phyloP scores from a whole-genome alignment of 2,888 invertebrate genomes.

The Onchidella celtica region DNA sequence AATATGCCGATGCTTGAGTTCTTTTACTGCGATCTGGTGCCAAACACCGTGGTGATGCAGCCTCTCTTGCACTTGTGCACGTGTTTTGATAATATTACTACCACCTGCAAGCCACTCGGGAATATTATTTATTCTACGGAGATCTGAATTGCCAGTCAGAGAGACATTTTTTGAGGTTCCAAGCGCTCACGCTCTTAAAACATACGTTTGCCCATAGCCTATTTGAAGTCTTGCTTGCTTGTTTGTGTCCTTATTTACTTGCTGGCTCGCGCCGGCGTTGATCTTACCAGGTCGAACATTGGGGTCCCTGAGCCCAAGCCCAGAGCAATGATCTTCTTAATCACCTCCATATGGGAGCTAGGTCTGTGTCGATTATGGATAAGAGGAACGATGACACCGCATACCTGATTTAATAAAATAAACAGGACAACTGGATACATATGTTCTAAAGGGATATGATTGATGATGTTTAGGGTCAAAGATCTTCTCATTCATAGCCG shows the following conservation, averaged over 20 bases:
- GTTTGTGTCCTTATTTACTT: neutral
- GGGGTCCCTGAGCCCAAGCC: no score
- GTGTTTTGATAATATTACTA: constrained; percentile 44
- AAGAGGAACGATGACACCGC: neutral
- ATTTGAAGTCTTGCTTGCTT: constrained; percentile 18
- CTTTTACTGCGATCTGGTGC: constrained; percentile 29
- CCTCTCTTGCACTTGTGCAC: constrained; percentile 39
- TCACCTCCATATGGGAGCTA: neutral
- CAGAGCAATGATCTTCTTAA: no score
- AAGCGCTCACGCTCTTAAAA: neutral
- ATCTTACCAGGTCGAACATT: no score
- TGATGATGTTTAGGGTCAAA: no score
- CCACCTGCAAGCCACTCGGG: constrained; percentile 35
- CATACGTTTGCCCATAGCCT: neutral
- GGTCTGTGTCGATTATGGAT: neutral
- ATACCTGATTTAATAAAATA: neutral
- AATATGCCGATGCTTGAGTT: constrained; percentile 28
- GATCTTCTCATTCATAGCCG: no score
- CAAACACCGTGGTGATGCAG: constrained; percentile 29
- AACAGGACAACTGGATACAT: neutral
- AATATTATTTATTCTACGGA: constrained; percentile 31
- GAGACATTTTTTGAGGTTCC: neutral
- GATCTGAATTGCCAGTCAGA: neutral
- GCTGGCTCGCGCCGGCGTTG: neutral
- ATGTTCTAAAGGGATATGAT: no score